These are phyloP conservation scores for Epicauta chinensis DNA, from an alignment of 1,140 invertebrate genomes.

Conservation along the genomic window DNA sequence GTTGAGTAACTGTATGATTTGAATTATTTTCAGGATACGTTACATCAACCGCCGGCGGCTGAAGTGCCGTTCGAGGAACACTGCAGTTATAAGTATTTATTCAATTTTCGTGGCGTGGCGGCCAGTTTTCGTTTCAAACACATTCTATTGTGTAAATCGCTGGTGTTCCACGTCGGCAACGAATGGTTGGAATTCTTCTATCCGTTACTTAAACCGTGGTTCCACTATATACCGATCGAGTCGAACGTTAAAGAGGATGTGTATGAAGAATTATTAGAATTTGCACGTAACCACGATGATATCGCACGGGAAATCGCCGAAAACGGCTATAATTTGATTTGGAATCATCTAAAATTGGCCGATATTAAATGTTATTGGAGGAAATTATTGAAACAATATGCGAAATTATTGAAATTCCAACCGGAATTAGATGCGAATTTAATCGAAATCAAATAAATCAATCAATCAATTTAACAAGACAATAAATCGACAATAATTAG, in stretches of 20 bases:
- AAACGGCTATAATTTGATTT: constrained; percentile 74
- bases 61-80: constrained; percentile 90
- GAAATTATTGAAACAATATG: constrained; percentile 70
- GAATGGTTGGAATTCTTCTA: constrained; percentile 98
- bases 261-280: constrained; percentile 65
- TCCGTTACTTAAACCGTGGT: constrained; percentile 83
- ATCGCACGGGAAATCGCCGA: constrained; percentile 75
- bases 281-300: constrained; percentile 70
- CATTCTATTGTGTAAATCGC: constrained; percentile 86
- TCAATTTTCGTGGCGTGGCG: constrained; percentile 94
- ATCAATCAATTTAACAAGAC: neutral
- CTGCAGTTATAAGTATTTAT: constrained; percentile 90
- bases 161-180: constrained; percentile 94
- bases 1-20: neutral
- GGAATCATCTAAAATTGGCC: constrained; percentile 74
- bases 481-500: constrained; percentile 9
- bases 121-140: constrained; percentile 97
- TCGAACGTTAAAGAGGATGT: constrained; percentile 60
- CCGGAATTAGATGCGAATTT: constrained; percentile 52
- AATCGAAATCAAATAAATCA: constrained; percentile 43
- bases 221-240: constrained; percentile 90
- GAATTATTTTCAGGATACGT: constrained; percentile 65
- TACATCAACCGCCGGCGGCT: constrained; percentile 69
- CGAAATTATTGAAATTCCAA: constrained; percentile 68
- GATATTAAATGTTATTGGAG: constrained; percentile 87